These are phyloP conservation scores for Larimichthys polyactis DNA, from an alignment of 2,113 vertebrate genomes.

Conservation along the genomic window DNA sequence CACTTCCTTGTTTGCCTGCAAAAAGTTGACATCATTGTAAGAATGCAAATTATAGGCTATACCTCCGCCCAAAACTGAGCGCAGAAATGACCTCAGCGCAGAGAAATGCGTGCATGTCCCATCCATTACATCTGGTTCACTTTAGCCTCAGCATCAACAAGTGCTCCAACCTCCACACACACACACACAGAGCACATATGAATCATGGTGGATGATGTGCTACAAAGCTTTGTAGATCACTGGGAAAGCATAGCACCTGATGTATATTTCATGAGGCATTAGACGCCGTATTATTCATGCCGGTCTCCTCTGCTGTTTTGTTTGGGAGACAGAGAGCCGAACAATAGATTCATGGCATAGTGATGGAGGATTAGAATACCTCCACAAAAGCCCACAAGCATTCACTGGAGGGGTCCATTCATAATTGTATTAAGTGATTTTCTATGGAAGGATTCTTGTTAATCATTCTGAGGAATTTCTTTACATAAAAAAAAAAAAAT, in stretches of 20 bases:
- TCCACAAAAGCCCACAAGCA: constrained; percentile 47
- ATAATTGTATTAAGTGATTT: constrained; percentile 68
- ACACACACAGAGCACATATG: constrained; percentile 33
- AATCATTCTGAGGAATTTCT: constrained; percentile 59
- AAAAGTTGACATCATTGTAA: constrained; percentile 21
- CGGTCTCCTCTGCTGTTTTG: constrained; percentile 59
- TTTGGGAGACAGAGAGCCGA: constrained; percentile 55
- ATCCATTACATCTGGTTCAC: constrained; percentile 84
- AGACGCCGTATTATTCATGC: constrained; percentile 71
- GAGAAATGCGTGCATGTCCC: constrained; percentile 75
- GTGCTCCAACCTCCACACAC: constrained; percentile 66
- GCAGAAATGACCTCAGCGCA: constrained; percentile 76
- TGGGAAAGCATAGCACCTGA: constrained; percentile 45
- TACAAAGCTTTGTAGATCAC: constrained; percentile 46
- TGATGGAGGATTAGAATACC: constrained; percentile 57
- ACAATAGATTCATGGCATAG: constrained; percentile 64
- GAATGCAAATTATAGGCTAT: constrained; percentile 45
- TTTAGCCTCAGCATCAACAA: constrained; percentile 82
- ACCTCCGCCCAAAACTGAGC: constrained; percentile 58
- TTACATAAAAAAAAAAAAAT: constrained; percentile 32
- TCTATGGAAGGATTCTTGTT: constrained; percentile 69
- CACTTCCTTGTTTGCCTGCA: constrained; percentile 51
- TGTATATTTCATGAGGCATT: constrained; percentile 80
- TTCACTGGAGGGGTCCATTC: constrained; percentile 54
- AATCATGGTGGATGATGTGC: constrained; percentile 61